Conservation (phyloP, 2,113 vertebrate genomes). For the Gobiocypris rarus region DNA sequence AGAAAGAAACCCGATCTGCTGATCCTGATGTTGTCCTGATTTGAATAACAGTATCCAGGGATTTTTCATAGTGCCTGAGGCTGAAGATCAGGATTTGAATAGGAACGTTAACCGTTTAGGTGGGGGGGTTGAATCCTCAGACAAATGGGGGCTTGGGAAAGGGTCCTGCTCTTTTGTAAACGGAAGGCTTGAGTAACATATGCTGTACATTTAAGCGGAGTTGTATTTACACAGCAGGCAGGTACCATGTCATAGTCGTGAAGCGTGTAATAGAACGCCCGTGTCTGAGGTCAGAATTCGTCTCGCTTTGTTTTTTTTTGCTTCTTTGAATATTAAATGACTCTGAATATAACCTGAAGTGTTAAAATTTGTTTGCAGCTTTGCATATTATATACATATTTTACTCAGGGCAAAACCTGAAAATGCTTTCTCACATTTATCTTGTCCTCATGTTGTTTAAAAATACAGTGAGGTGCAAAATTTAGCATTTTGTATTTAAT, state of each 20-base stretch:
- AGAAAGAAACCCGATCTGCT: slow-evolving; percentile 63
- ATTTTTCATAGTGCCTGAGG: slow-evolving; percentile 47
- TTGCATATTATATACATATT: slow-evolving; percentile 17
- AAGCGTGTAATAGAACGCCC: slow-evolving; percentile 7
- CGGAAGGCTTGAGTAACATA: slow-evolving; percentile 14
- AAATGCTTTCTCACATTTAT: not conserved
- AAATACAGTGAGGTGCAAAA: not conserved
- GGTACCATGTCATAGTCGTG: not conserved
- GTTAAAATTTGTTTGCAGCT: slow-evolving; percentile 3
- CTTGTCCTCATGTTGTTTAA: not conserved
- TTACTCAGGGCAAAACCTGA: not conserved
- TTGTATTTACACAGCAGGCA: slow-evolving; percentile 20
- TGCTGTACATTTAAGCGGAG: not conserved
- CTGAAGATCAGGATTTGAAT: slow-evolving; percentile 50
- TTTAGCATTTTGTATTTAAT: not conserved
- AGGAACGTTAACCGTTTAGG: slow-evolving; percentile 24
- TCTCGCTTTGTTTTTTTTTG: not conserved
- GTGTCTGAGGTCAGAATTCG: not conserved
- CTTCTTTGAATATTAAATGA: not conserved
- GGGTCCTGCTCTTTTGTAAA: slow-evolving; percentile 28
- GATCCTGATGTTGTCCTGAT: slow-evolving; percentile 48
- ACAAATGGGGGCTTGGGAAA: not conserved
- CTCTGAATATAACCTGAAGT: not conserved
- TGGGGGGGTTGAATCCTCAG: not conserved
- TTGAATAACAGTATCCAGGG: slow-evolving; percentile 67